These are phyloP conservation scores for Candidula unifasciata DNA, from an alignment of 2,888 invertebrate genomes.

Conservation along the genomic window DNA sequence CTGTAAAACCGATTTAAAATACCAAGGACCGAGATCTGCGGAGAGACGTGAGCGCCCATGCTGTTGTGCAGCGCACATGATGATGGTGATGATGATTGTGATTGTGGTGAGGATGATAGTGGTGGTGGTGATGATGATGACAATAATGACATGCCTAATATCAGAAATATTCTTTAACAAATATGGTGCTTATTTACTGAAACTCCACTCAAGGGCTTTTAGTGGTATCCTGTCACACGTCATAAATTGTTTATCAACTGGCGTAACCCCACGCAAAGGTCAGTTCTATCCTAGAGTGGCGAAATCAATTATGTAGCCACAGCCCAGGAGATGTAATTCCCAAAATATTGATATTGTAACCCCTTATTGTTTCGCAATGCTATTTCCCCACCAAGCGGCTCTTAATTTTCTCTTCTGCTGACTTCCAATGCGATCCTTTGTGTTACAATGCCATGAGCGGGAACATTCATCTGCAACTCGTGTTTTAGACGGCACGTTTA, in stretches of 20 bases:
- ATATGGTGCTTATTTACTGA: slow-evolving; percentile 7
- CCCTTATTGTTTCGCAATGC: slow-evolving; percentile 27
- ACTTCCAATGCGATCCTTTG: slow-evolving; percentile 7
- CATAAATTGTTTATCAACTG: slow-evolving; percentile 17
- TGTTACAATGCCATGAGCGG: neutral
- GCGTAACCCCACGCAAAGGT: neutral
- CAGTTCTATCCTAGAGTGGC: neutral
- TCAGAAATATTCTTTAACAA: neutral
- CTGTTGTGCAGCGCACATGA: too few species aligned
- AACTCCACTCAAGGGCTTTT: neutral
- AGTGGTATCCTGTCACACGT: neutral
- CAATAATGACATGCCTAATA: neutral
- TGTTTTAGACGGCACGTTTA: neutral
- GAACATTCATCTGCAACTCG: neutral
- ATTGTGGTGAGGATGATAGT: too few species aligned
- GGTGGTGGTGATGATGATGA: neutral
- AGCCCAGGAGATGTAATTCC: neutral
- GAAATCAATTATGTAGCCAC: slow-evolving; percentile 25
- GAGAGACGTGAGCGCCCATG: neutral
- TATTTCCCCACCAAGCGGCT: neutral
- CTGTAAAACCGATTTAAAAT: neutral
- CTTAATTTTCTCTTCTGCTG: slow-evolving; percentile 16
- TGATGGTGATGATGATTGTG: neutral
- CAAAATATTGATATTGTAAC: slow-evolving; percentile 25
- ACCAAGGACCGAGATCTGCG: neutral